These are phyloP conservation scores for Polymixis flavicincta DNA, from an alignment of 2,888 invertebrate genomes.

Conservation along the genomic window DNA sequence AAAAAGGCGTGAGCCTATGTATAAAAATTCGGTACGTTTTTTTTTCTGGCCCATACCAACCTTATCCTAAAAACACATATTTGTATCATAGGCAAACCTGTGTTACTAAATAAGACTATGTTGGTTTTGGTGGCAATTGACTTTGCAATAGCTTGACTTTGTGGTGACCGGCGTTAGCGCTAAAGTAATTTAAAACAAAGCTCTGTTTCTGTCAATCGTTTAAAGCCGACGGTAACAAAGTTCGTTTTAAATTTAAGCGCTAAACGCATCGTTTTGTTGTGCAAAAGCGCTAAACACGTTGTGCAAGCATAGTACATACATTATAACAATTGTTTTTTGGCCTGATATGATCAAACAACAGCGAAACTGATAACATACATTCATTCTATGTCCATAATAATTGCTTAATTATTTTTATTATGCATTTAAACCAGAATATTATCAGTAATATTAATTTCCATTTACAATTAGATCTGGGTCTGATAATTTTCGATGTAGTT, in stretches of 20 bases:
- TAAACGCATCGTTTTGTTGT: too few species aligned
- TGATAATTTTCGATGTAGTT: background rate
- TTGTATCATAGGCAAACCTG: too few species aligned
- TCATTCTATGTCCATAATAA: background rate
- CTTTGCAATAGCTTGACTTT: too few species aligned
- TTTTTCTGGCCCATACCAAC: too few species aligned
- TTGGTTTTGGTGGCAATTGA: too few species aligned
- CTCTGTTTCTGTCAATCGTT: background rate
- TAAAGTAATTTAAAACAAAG: background rate
- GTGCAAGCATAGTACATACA: too few species aligned
- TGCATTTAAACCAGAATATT: background rate
- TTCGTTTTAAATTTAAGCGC: background rate
- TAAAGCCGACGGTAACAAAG: background rate
- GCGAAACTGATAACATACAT: background rate
- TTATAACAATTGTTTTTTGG: background rate
- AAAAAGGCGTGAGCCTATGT: too few species aligned
- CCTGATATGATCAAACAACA: background rate
- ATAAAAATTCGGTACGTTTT: too few species aligned
- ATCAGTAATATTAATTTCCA: background rate
- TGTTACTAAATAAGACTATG: too few species aligned
- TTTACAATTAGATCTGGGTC: background rate
- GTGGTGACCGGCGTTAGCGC: background rate
- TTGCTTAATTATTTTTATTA: background rate
- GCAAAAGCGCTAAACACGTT: too few species aligned
- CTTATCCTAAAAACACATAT: too few species aligned